Percentiles rank a stretch among this genome's conserved stretches.
Conservation (phyloP, 2,888 invertebrate genomes). For the Spodoptera exigua region DNA sequence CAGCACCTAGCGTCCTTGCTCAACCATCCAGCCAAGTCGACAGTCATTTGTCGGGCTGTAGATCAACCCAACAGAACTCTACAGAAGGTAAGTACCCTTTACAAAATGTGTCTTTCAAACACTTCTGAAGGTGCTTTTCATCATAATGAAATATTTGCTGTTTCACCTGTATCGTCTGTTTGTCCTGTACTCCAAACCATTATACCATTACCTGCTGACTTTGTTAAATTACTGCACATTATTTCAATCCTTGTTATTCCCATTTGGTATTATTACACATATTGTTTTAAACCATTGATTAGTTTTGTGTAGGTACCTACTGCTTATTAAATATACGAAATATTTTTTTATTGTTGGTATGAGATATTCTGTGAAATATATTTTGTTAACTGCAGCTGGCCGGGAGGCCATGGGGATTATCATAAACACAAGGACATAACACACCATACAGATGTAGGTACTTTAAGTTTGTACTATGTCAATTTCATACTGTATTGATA, state of each 20-base stretch:
- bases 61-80: slow-evolving; percentile 93
- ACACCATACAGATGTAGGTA: slow-evolving; percentile 75
- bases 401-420: slow-evolving; percentile 67
- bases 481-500: slow-evolving; percentile 58
- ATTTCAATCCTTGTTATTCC: slow-evolving; percentile 18
- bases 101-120: not conserved
- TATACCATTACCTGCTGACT: slow-evolving; percentile 11
- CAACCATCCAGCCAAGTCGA: slow-evolving; percentile 95
- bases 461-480: slow-evolving; percentile 65
- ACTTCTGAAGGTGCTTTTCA: slow-evolving; percentile 28
- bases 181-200: slow-evolving; percentile 49
- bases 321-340: slow-evolving; percentile 19
- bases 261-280: slow-evolving; percentile 7
- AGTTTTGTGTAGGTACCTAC: slow-evolving; percentile 12
- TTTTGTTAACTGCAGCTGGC: slow-evolving; percentile 79
- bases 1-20: slow-evolving; percentile 92
- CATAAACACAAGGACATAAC: slow-evolving; percentile 68
- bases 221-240: slow-evolving; percentile 9
- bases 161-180: slow-evolving; percentile 58
- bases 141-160: slow-evolving; percentile 28
- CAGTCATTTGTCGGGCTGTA: slow-evolving; percentile 96
- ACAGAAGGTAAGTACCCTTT: slow-evolving; percentile 86
- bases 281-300: slow-evolving; percentile 12
- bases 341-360: slow-evolving; percentile 44
- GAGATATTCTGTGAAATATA: slow-evolving; percentile 66